Evolutionary conservation across 2,113 vertebrate genomes (phyloP), one percentile per base, ranked within the genome.

Genomic region (Ptychochromis oligacanthus): DNA sequence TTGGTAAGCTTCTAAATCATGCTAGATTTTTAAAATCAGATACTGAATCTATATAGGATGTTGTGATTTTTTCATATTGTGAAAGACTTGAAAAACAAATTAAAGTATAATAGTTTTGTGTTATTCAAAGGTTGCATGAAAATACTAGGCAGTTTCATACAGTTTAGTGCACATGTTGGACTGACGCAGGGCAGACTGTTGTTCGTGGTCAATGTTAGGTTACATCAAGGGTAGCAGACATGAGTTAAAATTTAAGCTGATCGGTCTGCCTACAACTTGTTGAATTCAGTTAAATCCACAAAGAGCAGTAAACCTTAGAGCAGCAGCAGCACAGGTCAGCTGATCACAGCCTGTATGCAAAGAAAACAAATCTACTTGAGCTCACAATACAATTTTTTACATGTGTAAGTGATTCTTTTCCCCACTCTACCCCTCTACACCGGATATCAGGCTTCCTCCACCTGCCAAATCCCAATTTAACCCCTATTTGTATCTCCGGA

Each of bases 331-430:
- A 46, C 38, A 43, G 62, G 36, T 65, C 62, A 65, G 36, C 62
- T 13, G 0, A 65, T 24, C 0, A 43, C 5, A 1, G 64, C 46
- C n/a, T n/a, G n/a, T n/a, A n/a, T 65, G 26, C 17, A 0, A 13
- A 49, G 17, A 36, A 38, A 62, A 26, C 22, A 46, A 43, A 65
- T 67, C 62, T 46, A 22, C 22, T 24, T 1, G 2, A 26, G 38
- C 38, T 26, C 62, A 67, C 62, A 67, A 14, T 11, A 46, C 22
- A 67, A 1, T 46, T 46, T 18, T 67, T 46, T 4, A 67, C 38
- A 12, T 12, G 7, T 67, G 22, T 46, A 67, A 67, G 24, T 17
- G 7, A 17, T 49, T 46, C 24, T 18, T 67, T 10, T 46, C 38
- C 43, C 46, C 6, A 67, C n/a, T n/a, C n/a, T n/a, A 46, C 10